Base-by-base conservation (phyloP, 2,888 invertebrate species). In the Andricus curvator region DNA sequence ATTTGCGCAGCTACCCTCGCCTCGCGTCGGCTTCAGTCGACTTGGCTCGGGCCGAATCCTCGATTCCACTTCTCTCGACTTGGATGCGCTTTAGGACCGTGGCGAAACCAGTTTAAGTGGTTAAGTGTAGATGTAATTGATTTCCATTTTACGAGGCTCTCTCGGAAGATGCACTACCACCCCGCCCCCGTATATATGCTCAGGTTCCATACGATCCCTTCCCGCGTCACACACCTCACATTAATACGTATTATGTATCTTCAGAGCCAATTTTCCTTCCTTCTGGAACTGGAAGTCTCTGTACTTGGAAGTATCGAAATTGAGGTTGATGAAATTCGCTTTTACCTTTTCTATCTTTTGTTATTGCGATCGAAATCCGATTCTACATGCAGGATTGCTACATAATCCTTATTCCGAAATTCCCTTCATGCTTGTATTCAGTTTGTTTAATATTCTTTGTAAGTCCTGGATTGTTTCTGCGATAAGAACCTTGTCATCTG, bases 21-120 rank as follows among this genome's bases (percentile, higher is more conserved):
- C 4, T 2, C 41, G 13, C 13, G 2, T 78, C 51, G 51, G 51
- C 51, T 56, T 70, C 29, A 51, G 70, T 70, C 51, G 51, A 70
- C 51, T 70, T 70, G 70, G 70, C 74, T 74, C 74, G 56, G 37
- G 74, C 51, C 22, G 60, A 78, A 78, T 65, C 70, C 62, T 60
- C 68, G n/a, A 56, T 74, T 74, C 56, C 56, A 74, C 74, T 70
- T 37, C 77, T 44, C 60, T 44, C 67, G 62, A 60, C 65, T 76
- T 67, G 82, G 79, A 76, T 80, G 79, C 82, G 64, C 83, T 82
- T 84, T 82, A 82, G 81, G 90, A 91, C 91, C 92, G 91, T 93
- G 90, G 91, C 92, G 91, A 92, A 93, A 92, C 92, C 92, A 92
- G 92, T 92, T 92, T 92, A 92, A 92, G 92, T 92, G 92, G 91